Conservation (phyloP, 1,140 invertebrate species). For the Pectinophora gossypiella region DNA sequence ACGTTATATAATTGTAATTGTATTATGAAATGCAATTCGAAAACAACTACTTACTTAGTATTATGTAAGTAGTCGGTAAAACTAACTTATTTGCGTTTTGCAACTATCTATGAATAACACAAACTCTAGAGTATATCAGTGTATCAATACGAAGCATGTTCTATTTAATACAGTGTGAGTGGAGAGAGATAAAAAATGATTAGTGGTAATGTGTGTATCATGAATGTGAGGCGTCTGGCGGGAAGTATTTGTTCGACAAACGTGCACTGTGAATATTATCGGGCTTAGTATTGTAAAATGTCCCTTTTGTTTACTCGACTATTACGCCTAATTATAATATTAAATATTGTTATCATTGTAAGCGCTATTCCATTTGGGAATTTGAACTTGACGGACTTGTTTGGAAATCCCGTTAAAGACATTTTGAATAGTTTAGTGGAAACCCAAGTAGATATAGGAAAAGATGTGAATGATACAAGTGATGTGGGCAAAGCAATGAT, state of each 20-base stretch:
- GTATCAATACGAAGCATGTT: too few species aligned
- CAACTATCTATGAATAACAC: too few species aligned
- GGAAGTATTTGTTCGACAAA: not conserved
- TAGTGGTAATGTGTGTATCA: constrained; percentile 11
- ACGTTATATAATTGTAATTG: too few species aligned
- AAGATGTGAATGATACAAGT: too few species aligned
- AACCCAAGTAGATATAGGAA: too few species aligned
- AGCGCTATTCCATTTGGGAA: constrained; percentile 27
- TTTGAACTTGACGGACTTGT: constrained; percentile 39
- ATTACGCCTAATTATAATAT: constrained; percentile 42
- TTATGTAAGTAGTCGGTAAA: too few species aligned
- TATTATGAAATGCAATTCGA: too few species aligned
- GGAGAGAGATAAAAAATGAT: constrained; percentile 36
- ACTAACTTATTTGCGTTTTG: too few species aligned
- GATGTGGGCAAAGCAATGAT: constrained; percentile 25
- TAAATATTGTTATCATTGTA: constrained; percentile 32
- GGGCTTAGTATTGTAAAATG: constrained; percentile 34
- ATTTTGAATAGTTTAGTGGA: constrained; percentile 29
- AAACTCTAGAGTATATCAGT: too few species aligned
- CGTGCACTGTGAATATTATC: not conserved
- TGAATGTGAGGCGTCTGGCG: not conserved
- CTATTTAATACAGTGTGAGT: constrained; percentile 8
- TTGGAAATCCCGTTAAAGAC: constrained; percentile 52
- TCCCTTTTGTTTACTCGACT: constrained; percentile 42
- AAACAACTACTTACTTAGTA: too few species aligned